Percentiles rank a stretch among this genome's conserved stretches.
Evolutionary conservation across 1,140 invertebrate genomes (phyloP).

Genomic region (Campoletis sonorensis): DNA sequence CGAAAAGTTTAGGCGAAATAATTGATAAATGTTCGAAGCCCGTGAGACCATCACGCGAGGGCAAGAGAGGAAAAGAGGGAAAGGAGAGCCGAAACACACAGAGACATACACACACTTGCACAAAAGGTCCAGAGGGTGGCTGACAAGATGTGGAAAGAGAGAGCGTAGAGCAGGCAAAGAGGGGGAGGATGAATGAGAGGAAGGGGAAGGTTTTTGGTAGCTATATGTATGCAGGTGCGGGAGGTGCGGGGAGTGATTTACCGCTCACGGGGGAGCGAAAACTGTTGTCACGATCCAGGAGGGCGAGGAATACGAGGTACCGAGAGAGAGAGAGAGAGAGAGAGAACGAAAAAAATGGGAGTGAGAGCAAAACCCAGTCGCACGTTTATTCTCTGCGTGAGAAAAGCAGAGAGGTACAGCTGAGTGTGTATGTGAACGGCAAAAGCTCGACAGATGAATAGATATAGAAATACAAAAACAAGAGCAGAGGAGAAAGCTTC

Average conservation of each 20-base stretch:
- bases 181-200: constrained; percentile 21
- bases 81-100: too few species aligned
- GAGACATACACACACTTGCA: background rate
- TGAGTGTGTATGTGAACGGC: background rate
- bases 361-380: constrained; percentile 21
- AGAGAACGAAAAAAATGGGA: background rate
- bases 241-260: constrained; percentile 64
- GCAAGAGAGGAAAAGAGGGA: background rate
- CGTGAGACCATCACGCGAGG: constrained; percentile 49
- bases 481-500: constrained; percentile 28
- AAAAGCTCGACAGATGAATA: constrained; percentile 44
- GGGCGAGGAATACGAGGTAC: constrained; percentile 52
- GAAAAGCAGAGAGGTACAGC: constrained; percentile 31
- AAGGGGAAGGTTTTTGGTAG: constrained; percentile 31
- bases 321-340: constrained; percentile 51
- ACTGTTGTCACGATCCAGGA: constrained; percentile 65
- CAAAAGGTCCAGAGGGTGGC: background rate
- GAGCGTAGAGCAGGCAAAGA: background rate
- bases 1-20: constrained; percentile 69
- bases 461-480: constrained; percentile 52
- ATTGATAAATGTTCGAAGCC: constrained; percentile 69
- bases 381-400: constrained; percentile 34
- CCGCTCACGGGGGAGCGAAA: constrained; percentile 64
- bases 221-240: constrained; percentile 21
- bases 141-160: constrained; percentile 19